phyloP scores from a whole-genome alignment of 1,140 invertebrate genomes.

The Drosophila murphyi region DNA sequence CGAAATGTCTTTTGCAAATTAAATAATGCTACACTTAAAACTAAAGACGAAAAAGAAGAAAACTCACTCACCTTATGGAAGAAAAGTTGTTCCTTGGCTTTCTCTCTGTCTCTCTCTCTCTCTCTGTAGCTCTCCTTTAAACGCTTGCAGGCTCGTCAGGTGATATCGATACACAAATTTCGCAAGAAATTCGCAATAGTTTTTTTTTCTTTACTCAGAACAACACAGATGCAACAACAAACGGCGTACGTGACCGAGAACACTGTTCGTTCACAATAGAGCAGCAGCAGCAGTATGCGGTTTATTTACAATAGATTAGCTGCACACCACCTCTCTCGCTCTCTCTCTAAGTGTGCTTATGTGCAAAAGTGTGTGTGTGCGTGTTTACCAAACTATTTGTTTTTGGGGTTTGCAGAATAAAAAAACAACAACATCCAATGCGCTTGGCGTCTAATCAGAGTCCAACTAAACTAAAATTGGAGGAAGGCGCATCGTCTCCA shows the following conservation, averaged over 20 bases:
- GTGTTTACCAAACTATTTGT: not conserved
- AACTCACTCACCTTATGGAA: constrained; percentile 28
- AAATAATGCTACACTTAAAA: constrained; percentile 19
- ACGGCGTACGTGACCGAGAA: constrained; percentile 78
- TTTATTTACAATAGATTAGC: constrained; percentile 80
- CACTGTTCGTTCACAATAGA: constrained; percentile 70
- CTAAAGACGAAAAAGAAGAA: not conserved
- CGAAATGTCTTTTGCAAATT: constrained; percentile 36
- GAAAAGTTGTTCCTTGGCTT: not conserved
- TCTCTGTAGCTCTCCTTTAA: not conserved
- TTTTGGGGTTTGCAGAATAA: constrained; percentile 4
- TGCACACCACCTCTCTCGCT: constrained; percentile 30
- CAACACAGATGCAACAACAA: constrained; percentile 44
- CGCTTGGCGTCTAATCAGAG: constrained; percentile 38
- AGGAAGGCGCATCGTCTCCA: constrained; percentile 10
- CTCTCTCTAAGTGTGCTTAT: constrained; percentile 32
- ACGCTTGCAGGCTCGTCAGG: constrained; percentile 24
- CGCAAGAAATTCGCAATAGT: constrained; percentile 40
- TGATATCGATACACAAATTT: constrained; percentile 27
- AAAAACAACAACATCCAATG: not conserved
- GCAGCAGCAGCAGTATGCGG: constrained; percentile 50
- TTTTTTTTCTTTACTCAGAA: constrained; percentile 10
- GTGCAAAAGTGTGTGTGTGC: constrained; percentile 5
- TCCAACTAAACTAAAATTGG: constrained; percentile 20
- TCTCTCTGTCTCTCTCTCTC: no score